Evolutionary conservation across 2,888 invertebrate genomes (phyloP).

Genomic region (Mimachlamys varia): DNA sequence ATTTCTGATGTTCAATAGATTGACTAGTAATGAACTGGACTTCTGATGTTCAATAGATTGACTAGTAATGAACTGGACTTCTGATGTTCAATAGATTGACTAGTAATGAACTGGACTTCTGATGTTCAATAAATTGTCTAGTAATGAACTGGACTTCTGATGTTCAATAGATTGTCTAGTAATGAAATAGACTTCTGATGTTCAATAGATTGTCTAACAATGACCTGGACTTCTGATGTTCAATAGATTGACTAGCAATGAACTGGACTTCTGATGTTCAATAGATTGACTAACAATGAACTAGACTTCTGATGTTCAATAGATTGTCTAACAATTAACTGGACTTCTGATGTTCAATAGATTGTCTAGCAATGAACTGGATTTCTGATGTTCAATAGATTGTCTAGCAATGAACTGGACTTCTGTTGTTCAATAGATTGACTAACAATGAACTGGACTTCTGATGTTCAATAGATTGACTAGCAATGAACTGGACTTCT

Average conservation of each 20-base stretch:
- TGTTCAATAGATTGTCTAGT: neutral
- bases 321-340: neutral
- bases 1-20: neutral
- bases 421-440: neutral
- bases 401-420: neutral
- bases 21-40: neutral
- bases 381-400: neutral
- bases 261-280: too few species aligned
- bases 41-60: neutral
- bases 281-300: neutral
- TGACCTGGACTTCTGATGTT: too few species aligned
- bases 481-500: neutral
- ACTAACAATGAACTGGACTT: neutral
- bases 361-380: neutral
- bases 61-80: neutral
- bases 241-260: neutral
- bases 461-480: neutral
- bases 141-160: too few species aligned
- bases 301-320: neutral
- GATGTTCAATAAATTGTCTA: neutral
- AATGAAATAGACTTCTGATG: neutral
- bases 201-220: neutral
- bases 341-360: neutral
- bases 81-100: neutral
- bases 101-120: neutral